These are phyloP conservation scores for Atherinomorus stipes DNA, from an alignment of 2,113 vertebrate genomes.

Conservation along the genomic window DNA sequence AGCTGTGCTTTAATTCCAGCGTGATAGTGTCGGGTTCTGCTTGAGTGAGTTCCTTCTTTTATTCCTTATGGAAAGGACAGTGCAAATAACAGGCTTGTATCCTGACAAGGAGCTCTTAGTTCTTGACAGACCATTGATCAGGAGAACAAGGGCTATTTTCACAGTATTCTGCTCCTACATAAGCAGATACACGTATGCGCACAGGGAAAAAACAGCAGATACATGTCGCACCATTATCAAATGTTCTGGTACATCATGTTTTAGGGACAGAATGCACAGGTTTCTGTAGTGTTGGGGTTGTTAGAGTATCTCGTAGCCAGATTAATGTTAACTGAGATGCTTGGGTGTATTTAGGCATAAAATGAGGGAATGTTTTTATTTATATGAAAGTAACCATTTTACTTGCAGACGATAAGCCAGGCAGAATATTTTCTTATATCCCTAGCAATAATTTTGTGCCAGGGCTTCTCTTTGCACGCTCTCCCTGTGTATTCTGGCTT, in stretches of 20 bases:
- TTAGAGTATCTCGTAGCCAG: background rate
- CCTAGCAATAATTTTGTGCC: too few relatives aligned
- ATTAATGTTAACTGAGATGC: too few relatives aligned
- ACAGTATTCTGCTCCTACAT: conserved; percentile 60
- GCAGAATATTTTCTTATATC: background rate
- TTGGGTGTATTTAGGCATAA: too few relatives aligned
- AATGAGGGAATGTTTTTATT: background rate
- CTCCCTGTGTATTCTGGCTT: too few relatives aligned
- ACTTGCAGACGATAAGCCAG: background rate
- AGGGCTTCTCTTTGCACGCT: too few relatives aligned
- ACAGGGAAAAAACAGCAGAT: conserved; percentile 2
- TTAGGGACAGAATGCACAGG: background rate
- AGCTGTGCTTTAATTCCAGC: conserved; percentile 58
- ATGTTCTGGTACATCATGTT: background rate
- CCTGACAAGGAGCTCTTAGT: conserved; percentile 63
- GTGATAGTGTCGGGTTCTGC: conserved; percentile 56
- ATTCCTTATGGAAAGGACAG: conserved; percentile 49
- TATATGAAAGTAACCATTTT: background rate
- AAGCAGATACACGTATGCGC: conserved; percentile 37
- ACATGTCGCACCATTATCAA: conserved; percentile 21
- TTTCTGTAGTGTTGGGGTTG: background rate
- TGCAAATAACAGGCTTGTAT: conserved; percentile 66
- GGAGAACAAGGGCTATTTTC: conserved; percentile 59
- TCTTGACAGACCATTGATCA: conserved; percentile 65
- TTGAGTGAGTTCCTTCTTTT: conserved; percentile 47